These are phyloP conservation scores for Perizoma flavofasciatum DNA, from an alignment of 2,888 invertebrate genomes.

Conservation along the genomic window DNA sequence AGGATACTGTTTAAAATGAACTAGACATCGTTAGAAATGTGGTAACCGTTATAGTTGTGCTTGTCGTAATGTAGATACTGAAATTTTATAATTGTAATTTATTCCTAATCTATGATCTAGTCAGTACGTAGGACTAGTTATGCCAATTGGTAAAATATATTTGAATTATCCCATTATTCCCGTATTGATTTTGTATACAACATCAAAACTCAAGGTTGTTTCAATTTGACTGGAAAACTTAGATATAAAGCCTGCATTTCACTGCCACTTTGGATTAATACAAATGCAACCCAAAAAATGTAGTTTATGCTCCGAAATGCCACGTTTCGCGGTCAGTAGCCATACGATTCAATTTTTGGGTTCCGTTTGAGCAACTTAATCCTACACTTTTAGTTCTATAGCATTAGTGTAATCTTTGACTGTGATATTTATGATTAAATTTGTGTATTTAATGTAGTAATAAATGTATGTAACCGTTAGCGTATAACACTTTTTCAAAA, in stretches of 20 bases:
- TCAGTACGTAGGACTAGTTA: conserved; percentile 77
- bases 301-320: background rate
- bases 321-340: background rate
- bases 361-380: conserved; percentile 31
- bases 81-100: conserved; percentile 69
- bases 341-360: background rate
- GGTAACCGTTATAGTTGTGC: conserved; percentile 53
- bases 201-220: conserved; percentile 56
- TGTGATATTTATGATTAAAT: conserved; percentile 83
- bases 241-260: conserved; percentile 63
- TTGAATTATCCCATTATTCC: conserved; percentile 30
- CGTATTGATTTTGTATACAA: conserved; percentile 32
- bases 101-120: conserved; percentile 80
- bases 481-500: conserved; percentile 42
- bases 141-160: conserved; percentile 54
- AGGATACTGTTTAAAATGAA: conserved; percentile 21
- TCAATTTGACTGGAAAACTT: conserved; percentile 52
- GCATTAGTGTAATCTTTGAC: conserved; percentile 80
- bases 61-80: conserved; percentile 62
- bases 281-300: conserved; percentile 11
- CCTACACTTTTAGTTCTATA: conserved; percentile 66
- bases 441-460: conserved; percentile 74
- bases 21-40: conserved; percentile 36
- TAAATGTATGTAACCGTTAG: conserved; percentile 69
- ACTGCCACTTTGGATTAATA: conserved; percentile 61